Percentiles rank a stretch among this genome's conserved stretches.
phyloP scores from a whole-genome alignment of 2,888 invertebrate genomes.

The Lydus trimaculatus region DNA sequence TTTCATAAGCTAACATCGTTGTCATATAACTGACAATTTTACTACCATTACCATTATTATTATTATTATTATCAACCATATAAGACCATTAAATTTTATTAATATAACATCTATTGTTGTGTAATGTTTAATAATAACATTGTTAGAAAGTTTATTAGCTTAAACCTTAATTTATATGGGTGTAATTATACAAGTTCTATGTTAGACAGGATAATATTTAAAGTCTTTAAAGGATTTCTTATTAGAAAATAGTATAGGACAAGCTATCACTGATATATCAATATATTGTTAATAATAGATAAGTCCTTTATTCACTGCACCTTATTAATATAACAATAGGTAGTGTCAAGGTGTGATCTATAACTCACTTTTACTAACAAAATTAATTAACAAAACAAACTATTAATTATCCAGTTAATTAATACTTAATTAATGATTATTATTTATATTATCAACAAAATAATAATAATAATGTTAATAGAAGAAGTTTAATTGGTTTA shows the following conservation, averaged over 20 bases:
- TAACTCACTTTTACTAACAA: neutral
- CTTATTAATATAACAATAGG: neutral
- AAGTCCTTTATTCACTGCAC: too few species aligned
- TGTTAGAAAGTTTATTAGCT: conserved; percentile 2
- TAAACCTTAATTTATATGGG: neutral
- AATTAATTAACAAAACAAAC: neutral
- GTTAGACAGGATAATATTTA: neutral
- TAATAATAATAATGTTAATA: neutral
- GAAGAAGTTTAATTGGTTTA: neutral
- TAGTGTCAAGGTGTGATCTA: neutral
- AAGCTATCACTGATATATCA: neutral
- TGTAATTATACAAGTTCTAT: neutral
- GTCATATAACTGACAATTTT: neutral
- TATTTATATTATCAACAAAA: neutral
- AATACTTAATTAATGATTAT: neutral
- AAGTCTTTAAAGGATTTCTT: neutral
- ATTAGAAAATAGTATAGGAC: neutral
- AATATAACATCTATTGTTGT: neutral
- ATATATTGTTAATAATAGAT: neutral
- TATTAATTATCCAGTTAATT: too few species aligned
- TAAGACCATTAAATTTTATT: neutral
- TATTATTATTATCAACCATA: neutral
- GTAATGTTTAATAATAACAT: neutral
- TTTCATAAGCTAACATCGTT: neutral
- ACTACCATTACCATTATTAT: neutral